Evolutionary conservation across 2,888 invertebrate species (phyloP).

Genomic region (Caenorhabditis uteleia): DNA sequence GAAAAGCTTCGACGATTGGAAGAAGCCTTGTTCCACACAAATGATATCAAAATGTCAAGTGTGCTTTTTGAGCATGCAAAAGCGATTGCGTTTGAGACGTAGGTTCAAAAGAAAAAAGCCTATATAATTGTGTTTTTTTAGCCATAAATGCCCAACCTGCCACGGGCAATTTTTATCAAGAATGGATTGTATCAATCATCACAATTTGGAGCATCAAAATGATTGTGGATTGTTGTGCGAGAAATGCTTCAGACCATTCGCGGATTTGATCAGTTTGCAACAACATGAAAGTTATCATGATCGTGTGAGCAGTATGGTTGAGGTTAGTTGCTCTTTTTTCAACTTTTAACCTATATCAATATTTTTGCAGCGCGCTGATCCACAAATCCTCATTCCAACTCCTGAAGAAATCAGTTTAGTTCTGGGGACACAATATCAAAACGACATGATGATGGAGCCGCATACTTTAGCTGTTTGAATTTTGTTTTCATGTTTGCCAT

Average conservation of each 20-base stretch:
- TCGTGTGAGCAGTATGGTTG: no score
- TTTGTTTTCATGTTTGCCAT: no score
- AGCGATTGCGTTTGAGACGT: neutral
- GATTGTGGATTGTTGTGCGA: neutral
- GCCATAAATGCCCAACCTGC: slow-evolving; percentile 67
- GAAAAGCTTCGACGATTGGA: no score
- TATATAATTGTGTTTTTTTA: slow-evolving; percentile 8
- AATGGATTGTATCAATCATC: slow-evolving; percentile 62
- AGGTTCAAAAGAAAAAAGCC: neutral
- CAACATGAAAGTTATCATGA: neutral
- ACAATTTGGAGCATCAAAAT: slow-evolving; percentile 50
- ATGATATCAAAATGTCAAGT: no score
- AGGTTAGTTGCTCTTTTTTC: no score
- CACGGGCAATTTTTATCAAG: slow-evolving; percentile 60
- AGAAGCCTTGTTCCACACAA: no score
- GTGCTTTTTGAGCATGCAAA: neutral
- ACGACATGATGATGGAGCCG: no score
- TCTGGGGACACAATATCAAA: no score
- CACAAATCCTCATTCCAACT: slow-evolving; percentile 30
- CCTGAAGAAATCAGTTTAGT: no score
- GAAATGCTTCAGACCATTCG: neutral
- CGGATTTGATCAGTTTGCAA: neutral
- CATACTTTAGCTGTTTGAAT: no score
- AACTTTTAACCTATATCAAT: no score
- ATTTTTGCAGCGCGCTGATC: slow-evolving; percentile 20